Base-by-base conservation (phyloP, 1,140 invertebrate genomes). In the Probaryconus sp. region DNA sequence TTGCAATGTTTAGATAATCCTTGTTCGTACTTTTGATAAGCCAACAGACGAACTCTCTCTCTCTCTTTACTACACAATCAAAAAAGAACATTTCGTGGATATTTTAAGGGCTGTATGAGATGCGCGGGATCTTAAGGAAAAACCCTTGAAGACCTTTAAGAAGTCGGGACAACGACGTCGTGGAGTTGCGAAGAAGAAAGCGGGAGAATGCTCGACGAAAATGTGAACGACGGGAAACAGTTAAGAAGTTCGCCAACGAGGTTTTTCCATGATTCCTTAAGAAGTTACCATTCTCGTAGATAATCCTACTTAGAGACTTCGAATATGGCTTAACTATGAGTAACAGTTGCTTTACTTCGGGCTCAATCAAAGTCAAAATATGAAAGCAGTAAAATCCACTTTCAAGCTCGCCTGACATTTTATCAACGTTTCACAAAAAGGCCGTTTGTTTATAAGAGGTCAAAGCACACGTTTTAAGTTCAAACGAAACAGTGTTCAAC, bases 221-320 rank as follows among this genome's bases (percentile, higher is more conserved):
- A 51, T 53, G 35, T 42, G 53, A 51, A 68, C 64, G 37, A 33
- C 53, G 64, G 45, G 64, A 42, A 68, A 61, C 48, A 48, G 47
- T 53, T 69, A 68, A 68, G 56, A 79, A 73, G 64, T 79, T 76
- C 74, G 38, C 50, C 51, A 48, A 60, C 28, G 35, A 71, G 61
- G 48, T 79, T 76, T 79, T 76, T 65, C 55, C 42, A 50, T 50
- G 71, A 72, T 69, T 78, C 63, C 60, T 37, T 35, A 56, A 45
- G 55, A 65, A 61, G 67, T 75, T 75, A 75, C 76, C 68, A 72
- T 69, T 75, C 72, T 67, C 42, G 26, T 70, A 65, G 56, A 61
- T 76, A 76, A 79, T 79, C 73, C 67, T 61, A 67, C 73, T 79
- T 61, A 69, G 70, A 58, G 69, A 74, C 65, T 79, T 79, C 61